Percentiles rank a stretch among this genome's conserved stretches.
Evolutionary conservation across 2,113 vertebrate species (phyloP).

Genomic region (Fulmarus glacialis): DNA sequence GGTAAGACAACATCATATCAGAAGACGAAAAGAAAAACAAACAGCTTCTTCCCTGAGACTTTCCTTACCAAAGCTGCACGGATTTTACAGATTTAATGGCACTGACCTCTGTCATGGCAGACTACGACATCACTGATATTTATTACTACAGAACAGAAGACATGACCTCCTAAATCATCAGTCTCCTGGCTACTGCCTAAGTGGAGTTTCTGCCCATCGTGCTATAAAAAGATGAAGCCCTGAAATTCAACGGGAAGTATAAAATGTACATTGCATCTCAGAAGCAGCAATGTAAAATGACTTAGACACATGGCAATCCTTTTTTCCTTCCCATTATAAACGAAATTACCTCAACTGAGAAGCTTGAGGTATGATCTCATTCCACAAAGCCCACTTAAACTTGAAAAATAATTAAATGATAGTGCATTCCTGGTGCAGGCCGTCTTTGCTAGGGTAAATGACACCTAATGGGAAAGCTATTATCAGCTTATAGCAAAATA

Average conservation of each 20-base stretch:
- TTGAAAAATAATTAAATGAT: constrained; percentile 48
- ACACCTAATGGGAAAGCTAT: constrained; percentile 12
- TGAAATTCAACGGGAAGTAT: constrained; percentile 1
- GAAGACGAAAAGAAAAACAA: background rate
- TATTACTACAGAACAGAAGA: constrained; percentile 4
- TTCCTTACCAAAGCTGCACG: background rate
- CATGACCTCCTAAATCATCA: background rate
- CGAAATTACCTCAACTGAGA: background rate
- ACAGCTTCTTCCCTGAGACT: background rate
- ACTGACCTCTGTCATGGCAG: background rate
- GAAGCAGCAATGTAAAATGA: constrained; percentile 6
- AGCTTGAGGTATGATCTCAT: constrained; percentile 17
- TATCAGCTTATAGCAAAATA: background rate
- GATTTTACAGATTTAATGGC: background rate
- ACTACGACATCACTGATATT: background rate
- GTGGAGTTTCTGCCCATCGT: background rate
- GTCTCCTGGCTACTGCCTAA: background rate
- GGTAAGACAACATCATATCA: background rate
- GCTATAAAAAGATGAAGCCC: constrained; percentile 16
- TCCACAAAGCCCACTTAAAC: constrained; percentile 45
- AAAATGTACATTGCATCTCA: background rate
- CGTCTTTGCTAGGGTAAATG: background rate
- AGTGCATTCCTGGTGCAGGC: background rate
- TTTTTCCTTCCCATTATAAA: constrained; percentile 1
- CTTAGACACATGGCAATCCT: background rate